Base-by-base conservation (phyloP, 1,140 invertebrate genomes). In the Drosophila yakuba region DNA sequence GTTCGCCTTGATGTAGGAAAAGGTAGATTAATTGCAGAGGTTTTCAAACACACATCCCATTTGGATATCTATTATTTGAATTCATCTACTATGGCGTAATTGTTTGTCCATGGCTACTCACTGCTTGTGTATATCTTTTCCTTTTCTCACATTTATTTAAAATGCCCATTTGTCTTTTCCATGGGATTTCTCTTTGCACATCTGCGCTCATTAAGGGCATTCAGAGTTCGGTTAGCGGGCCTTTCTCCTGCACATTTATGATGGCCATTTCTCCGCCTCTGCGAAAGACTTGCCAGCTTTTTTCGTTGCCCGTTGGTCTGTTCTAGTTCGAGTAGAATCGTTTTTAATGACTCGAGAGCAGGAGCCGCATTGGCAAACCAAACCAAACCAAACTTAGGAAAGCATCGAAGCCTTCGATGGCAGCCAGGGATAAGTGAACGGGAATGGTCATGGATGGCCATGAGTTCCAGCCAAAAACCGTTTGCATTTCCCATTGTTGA, bases 301-400 rank as follows among this genome's bases (percentile, higher is more conserved):
- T 72, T 64, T 44, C 59, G 61, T 48, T 64, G 76, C 15, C 68
- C 61, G 59, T 45, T 69, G 55, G 44, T 61, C 62, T 86, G 82
- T 86, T 88, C 83, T 79, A 86, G 83, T 83, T 86, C 76, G 83
- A 86, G 84, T 47, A 72, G 74, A 88, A 86, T 86, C 83, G 73
- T 83, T 82, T 86, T 88, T 86, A 86, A 86, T 86, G 83, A 86
- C 79, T 83, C 60, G 45, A 81, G 59, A 64, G 64, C 66, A 78
- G 54, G 64, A 60, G 43, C 76, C 62, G 78, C 50, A 20, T n/a
- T 61, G 64, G 58, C 66, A 32, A 32, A 8, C 32, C 32, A 32
- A 32, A 32, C 32, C 32, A 32, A 44, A 45, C 43, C 36, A 47
- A 43, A 38, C 32, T 32, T 32, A 32, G 32, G 48, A 71, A 68